phyloP scores from a whole-genome alignment of 2,113 vertebrate genomes.

The Poeciliopsis retropinna region DNA sequence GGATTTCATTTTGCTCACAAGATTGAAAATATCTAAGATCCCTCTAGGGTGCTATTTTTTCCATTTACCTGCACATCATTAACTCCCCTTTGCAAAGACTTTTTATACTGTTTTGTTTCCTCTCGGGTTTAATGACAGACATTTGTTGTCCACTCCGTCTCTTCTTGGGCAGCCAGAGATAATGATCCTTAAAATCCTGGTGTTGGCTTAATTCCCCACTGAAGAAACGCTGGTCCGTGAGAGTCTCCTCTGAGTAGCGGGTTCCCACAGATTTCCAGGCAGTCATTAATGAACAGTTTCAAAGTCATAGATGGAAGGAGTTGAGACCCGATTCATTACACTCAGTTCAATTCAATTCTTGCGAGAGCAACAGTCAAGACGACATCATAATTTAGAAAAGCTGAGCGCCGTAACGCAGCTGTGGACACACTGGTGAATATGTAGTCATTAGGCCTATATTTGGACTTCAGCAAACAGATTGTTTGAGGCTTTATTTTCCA shows the following conservation, averaged over 20 bases:
- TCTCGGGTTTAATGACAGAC: conserved; percentile 20
- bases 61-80: conserved; percentile 21
- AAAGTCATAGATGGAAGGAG: conserved; percentile 36
- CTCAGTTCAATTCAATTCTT: conserved; percentile 12
- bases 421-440: not conserved
- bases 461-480: not conserved
- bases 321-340: conserved; percentile 20
- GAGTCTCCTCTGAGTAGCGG: conserved; percentile 18
- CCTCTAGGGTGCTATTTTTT: not conserved
- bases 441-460: conserved; percentile 3
- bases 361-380: not conserved
- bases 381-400: conserved; percentile 1
- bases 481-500: conserved; percentile 1
- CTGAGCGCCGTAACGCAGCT: conserved; percentile 8
- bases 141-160: conserved; percentile 22
- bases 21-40: conserved; percentile 6
- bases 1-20: not conserved
- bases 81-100: conserved; percentile 14
- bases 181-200: conserved; percentile 51
- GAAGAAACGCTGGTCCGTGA: conserved; percentile 5
- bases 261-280: conserved; percentile 13
- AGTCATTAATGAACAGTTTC: conserved; percentile 49
- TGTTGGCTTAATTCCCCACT: conserved; percentile 1
- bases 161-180: conserved; percentile 49
- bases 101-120: conserved; percentile 1